phyloP scores from a whole-genome alignment of 2,113 vertebrate genomes.

The Herpailurus yagouaroundi region DNA sequence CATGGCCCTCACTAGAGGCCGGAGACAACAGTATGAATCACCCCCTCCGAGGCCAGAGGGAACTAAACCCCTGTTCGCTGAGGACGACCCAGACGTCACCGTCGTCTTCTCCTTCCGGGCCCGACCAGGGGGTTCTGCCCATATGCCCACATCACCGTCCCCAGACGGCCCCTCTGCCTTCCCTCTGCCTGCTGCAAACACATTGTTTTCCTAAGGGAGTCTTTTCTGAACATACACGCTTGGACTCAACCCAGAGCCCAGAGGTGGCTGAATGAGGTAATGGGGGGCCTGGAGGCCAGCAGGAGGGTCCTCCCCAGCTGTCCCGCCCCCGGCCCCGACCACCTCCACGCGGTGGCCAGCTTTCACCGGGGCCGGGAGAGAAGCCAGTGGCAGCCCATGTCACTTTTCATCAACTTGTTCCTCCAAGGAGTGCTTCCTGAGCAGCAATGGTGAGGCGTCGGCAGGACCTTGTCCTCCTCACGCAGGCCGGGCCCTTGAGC shows the following conservation, averaged over 20 bases:
- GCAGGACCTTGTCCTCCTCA: fast-evolving
- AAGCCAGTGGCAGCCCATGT: background rate
- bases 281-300: background rate
- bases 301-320: fast-evolving
- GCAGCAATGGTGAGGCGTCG: fast-evolving
- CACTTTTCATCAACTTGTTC: background rate
- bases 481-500: fast-evolving
- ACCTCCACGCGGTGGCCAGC: fast-evolving
- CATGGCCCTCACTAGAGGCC: fast-evolving
- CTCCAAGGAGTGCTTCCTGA: background rate
- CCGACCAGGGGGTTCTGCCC: fast-evolving
- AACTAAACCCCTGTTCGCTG: fast-evolving
- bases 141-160: fast-evolving
- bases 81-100: fast-evolving
- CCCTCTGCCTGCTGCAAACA: background rate
- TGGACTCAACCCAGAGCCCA: background rate
- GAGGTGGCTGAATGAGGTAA: background rate
- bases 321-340: fast-evolving
- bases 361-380: background rate
- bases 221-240: background rate
- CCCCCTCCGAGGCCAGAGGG: fast-evolving
- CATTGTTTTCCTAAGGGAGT: background rate
- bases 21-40: fast-evolving
- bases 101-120: too few relatives aligned
- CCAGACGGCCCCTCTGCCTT: background rate